A percentile compares a stretch with the other conserved stretches of the same genome.
These are phyloP conservation scores for Stegastes partitus DNA, from an alignment of 2,113 vertebrate genomes.

Conservation along the genomic window DNA sequence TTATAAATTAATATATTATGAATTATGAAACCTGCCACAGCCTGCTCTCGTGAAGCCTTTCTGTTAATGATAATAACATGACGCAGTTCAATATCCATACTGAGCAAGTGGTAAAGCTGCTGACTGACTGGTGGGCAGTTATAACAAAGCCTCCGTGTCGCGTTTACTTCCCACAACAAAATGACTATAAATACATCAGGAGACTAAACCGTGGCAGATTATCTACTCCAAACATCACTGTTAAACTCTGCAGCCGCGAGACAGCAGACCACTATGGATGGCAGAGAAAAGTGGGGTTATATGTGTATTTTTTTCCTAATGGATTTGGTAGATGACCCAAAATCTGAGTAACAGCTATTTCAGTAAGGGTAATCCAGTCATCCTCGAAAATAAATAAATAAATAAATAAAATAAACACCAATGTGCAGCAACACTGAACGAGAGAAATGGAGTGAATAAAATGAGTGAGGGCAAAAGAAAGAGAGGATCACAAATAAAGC, in stretches of 20 bases:
- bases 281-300: slow-evolving; percentile 75
- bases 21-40: slow-evolving; percentile 56
- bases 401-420: slow-evolving; percentile 74
- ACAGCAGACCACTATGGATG: slow-evolving; percentile 69
- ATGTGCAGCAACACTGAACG: slow-evolving; percentile 63
- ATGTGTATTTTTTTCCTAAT: slow-evolving; percentile 77
- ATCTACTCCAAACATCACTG: slow-evolving; percentile 66
- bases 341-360: slow-evolving; percentile 86
- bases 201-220: slow-evolving; percentile 69
- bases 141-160: slow-evolving; percentile 30
- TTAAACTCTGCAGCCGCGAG: slow-evolving; percentile 66
- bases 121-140: slow-evolving; percentile 36
- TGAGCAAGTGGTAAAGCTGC: slow-evolving; percentile 13
- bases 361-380: slow-evolving; percentile 83
- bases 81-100: slow-evolving; percentile 32
- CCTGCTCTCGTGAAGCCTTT: slow-evolving; percentile 15
- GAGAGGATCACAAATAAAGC: slow-evolving; percentile 76
- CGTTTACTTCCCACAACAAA: slow-evolving; percentile 63
- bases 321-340: slow-evolving; percentile 84
- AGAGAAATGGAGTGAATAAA: slow-evolving; percentile 67
- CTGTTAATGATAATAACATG: slow-evolving; percentile 54
- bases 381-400: slow-evolving; percentile 74
- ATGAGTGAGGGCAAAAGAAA: slow-evolving; percentile 67
- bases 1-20: slow-evolving; percentile 80
- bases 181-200: slow-evolving; percentile 67